Evolutionary conservation across 1,140 invertebrate genomes (phyloP).

Genomic region (Drosophila funebris): DNA sequence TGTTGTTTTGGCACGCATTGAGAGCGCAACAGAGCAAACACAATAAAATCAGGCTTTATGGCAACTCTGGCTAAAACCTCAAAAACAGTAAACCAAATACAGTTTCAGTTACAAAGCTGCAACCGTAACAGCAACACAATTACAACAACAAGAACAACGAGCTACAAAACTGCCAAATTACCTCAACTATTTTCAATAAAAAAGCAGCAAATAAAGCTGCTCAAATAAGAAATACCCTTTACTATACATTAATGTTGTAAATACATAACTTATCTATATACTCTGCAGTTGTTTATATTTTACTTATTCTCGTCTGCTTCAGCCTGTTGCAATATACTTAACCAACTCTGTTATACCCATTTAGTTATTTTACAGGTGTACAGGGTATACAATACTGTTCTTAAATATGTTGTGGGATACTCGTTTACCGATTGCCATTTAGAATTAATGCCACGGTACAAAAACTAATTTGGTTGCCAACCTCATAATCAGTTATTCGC

Average conservation of each 20-base stretch:
- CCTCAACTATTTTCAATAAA: conserved; percentile 43
- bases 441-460: conserved; percentile 43
- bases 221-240: conserved; percentile 5
- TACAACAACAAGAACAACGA: conserved; percentile 27
- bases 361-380: background rate
- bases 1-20: conserved; percentile 24
- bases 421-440: conserved; percentile 50
- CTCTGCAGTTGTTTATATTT: background rate
- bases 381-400: background rate
- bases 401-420: conserved; percentile 36
- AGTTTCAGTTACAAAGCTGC: conserved; percentile 41
- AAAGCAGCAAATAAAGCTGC: background rate
- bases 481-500: conserved; percentile 76
- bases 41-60: conserved; percentile 77
- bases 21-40: conserved; percentile 42
- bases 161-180: conserved; percentile 12
- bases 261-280: no score
- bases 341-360: background rate
- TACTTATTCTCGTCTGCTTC: background rate
- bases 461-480: conserved; percentile 62
- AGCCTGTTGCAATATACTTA: no score
- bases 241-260: background rate
- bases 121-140: conserved; percentile 39
- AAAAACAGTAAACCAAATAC: conserved; percentile 55
- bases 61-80: conserved; percentile 48